Evolutionary conservation across 2,888 invertebrate species (phyloP).

Genomic region (Alitta virens): DNA sequence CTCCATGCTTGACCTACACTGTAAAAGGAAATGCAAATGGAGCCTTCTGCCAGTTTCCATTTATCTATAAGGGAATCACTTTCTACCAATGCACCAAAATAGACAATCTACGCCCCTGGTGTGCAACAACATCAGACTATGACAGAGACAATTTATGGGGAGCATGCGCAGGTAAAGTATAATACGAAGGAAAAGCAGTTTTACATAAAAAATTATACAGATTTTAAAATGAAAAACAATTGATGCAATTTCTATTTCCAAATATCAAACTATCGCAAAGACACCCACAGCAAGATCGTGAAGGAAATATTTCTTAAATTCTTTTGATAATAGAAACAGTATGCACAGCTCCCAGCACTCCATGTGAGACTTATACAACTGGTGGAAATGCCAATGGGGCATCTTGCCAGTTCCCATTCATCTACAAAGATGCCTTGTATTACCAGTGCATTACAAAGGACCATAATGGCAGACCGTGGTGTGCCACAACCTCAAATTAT

Average conservation of each 20-base stretch:
- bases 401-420: conserved; percentile 12
- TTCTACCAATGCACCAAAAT: conserved; percentile 1
- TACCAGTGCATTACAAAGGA: not conserved
- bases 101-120: conserved; percentile 3
- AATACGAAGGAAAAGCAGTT: too few relatives aligned
- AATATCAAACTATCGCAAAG: too few relatives aligned
- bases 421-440: not conserved
- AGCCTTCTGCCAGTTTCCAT: conserved; percentile 10
- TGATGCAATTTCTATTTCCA: too few relatives aligned
- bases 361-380: not conserved
- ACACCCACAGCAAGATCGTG: too few relatives aligned
- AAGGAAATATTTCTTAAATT: not conserved
- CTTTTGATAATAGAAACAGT: not conserved
- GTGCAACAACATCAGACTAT: conserved; percentile 11
- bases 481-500: conserved; percentile 13
- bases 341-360: not conserved
- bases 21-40: conserved; percentile 10
- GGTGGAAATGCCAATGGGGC: conserved; percentile 12
- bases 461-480: conserved; percentile 4
- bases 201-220: too few relatives aligned
- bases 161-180: conserved; percentile 2
- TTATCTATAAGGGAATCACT: not conserved
- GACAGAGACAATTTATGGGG: conserved; percentile 8
- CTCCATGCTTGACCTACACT: not conserved
- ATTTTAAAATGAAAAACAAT: too few relatives aligned